A percentile compares a stretch with the other conserved stretches of the same genome.
Evolutionary conservation across 1,140 invertebrate species (phyloP).

Genomic region (Drosophila erecta): DNA sequence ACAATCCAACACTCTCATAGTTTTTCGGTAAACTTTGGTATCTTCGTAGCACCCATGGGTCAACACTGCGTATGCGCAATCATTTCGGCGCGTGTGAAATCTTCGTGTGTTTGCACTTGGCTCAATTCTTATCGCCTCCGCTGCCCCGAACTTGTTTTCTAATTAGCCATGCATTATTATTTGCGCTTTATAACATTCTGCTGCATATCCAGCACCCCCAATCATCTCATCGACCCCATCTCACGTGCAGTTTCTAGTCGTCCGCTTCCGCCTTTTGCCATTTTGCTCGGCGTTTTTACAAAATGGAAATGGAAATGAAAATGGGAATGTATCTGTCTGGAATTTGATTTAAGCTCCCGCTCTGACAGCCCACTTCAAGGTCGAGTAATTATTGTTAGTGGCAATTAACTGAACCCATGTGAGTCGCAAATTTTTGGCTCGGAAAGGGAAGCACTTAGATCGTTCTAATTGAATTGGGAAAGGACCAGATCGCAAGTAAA

Average conservation of each 20-base stretch:
- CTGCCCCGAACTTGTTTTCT: conserved; percentile 30
- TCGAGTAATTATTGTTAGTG: conserved; percentile 58
- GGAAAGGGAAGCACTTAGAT: conserved; percentile 10
- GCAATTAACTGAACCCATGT: conserved; percentile 46
- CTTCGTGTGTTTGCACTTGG: conserved; percentile 40
- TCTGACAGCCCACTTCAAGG: conserved; percentile 56
- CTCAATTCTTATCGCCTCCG: conserved; percentile 42
- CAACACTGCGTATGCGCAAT: conserved; percentile 53
- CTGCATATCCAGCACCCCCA: conserved; percentile 1
- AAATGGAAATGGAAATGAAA: conserved; percentile 47
- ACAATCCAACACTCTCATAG: conserved; percentile 14
- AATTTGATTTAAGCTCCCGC: conserved; percentile 56
- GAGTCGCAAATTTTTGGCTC: conserved; percentile 19
- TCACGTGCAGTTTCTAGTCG: conserved; percentile 33
- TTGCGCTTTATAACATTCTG: conserved; percentile 11
- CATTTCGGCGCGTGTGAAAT: conserved; percentile 33
- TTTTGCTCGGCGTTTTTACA: conserved; percentile 29
- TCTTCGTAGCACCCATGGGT: background rate
- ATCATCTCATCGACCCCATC: conserved; percentile 6
- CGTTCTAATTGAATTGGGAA: conserved; percentile 12
- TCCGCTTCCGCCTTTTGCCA: conserved; percentile 50
- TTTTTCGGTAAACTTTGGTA: background rate
- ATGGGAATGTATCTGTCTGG: conserved; percentile 50
- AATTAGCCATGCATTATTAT: conserved; percentile 50
- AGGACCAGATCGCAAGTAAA: background rate